A percentile compares a stretch with the other conserved stretches of the same genome.
These are phyloP conservation scores for Tachina fera DNA, from an alignment of 2,888 invertebrate species.

Conservation along the genomic window DNA sequence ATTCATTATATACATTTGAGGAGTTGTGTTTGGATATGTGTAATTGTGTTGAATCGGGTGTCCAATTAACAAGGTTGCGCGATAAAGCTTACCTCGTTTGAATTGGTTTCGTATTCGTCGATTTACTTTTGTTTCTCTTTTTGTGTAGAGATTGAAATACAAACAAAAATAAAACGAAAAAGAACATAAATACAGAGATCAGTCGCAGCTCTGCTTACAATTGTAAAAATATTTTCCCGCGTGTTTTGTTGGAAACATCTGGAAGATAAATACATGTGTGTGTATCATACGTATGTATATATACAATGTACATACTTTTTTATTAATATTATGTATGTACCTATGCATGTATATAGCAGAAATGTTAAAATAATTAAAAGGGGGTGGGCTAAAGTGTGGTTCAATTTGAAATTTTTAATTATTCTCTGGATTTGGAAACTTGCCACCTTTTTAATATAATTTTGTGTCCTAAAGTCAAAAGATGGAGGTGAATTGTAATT, in stretches of 20 bases:
- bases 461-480: no score
- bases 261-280: conserved; percentile 38
- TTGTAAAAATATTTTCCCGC: conserved; percentile 57
- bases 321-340: not conserved
- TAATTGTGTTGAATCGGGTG: conserved; percentile 42
- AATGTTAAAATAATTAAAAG: no score
- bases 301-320: no score
- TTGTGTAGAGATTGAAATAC: conserved; percentile 48
- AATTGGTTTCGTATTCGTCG: conserved; percentile 53
- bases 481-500: not conserved
- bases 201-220: conserved; percentile 44
- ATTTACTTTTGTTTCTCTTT: conserved; percentile 55
- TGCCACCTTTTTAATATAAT: no score
- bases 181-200: conserved; percentile 6
- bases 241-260: conserved; percentile 65
- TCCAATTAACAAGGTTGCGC: conserved; percentile 78
- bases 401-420: no score
- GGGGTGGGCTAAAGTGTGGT: no score
- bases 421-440: no score
- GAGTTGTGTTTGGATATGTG: not conserved
- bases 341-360: not conserved
- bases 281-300: not conserved
- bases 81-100: conserved; percentile 75
- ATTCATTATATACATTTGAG: no score
- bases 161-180: conserved; percentile 59